phyloP scores from a whole-genome alignment of 2,888 invertebrate species.

The Caenorhabditis sp. region DNA sequence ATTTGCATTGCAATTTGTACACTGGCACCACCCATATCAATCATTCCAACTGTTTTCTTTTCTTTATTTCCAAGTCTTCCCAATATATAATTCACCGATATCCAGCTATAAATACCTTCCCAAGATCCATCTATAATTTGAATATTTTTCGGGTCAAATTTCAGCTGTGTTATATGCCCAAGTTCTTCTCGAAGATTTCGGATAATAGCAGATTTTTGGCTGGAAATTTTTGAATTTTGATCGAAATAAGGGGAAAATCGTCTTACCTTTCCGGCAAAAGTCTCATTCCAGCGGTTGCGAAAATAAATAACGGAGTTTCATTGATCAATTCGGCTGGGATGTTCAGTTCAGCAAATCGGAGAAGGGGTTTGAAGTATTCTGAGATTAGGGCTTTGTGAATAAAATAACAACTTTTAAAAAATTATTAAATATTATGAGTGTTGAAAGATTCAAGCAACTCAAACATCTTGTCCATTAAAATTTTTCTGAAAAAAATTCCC shows the following conservation, averaged over 20 bases:
- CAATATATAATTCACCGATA: slow-evolving; percentile 71
- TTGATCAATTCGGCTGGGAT: slow-evolving; percentile 73
- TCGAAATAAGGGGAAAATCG: too few species aligned
- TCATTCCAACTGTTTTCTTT: slow-evolving; percentile 72
- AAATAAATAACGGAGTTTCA: slow-evolving; percentile 74
- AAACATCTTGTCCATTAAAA: too few species aligned
- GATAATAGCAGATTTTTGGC: slow-evolving; percentile 72
- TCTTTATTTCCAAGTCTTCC: slow-evolving; percentile 11
- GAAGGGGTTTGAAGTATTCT: slow-evolving; percentile 72
- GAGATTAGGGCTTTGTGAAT: slow-evolving; percentile 31
- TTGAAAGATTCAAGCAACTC: too few species aligned
- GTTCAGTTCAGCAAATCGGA: slow-evolving; percentile 73
- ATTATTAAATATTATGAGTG: too few species aligned
- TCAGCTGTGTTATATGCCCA: neutral
- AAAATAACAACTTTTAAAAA: too few species aligned
- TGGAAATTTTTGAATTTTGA: slow-evolving; percentile 44
- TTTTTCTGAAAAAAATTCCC: too few species aligned
- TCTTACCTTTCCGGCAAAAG: slow-evolving; percentile 72
- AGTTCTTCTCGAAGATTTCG: slow-evolving; percentile 18
- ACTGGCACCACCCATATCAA: slow-evolving; percentile 76
- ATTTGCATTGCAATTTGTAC: slow-evolving; percentile 76
- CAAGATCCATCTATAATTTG: slow-evolving; percentile 75
- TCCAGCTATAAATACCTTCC: slow-evolving; percentile 76
- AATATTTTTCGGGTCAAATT: slow-evolving; percentile 71
- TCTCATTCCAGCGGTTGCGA: slow-evolving; percentile 76